Evolutionary conservation across 2,888 invertebrate species (phyloP).

Genomic region (Adelognathus sp.): DNA sequence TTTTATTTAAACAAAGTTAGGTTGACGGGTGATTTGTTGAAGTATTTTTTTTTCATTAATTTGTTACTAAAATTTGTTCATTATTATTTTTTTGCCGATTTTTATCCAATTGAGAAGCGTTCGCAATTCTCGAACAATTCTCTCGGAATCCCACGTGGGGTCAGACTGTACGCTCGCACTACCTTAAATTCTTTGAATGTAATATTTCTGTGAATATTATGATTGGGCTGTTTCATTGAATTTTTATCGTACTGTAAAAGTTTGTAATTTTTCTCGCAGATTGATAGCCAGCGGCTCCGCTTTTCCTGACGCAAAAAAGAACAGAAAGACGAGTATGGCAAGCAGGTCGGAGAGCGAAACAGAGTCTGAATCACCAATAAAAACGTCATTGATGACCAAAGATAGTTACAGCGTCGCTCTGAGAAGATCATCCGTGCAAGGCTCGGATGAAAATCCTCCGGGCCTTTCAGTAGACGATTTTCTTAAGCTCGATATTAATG

Average conservation of each 20-base stretch:
- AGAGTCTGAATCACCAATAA: constrained; percentile 51
- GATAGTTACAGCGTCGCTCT: constrained; percentile 4
- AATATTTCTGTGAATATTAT: too few relatives aligned
- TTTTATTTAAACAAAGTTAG: too few relatives aligned
- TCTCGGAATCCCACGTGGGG: too few relatives aligned
- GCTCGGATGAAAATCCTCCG: background rate
- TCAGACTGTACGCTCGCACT: too few relatives aligned
- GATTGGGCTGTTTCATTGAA: background rate
- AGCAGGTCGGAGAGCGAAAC: constrained; percentile 53
- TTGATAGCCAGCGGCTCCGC: constrained; percentile 57
- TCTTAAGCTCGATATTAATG: constrained; percentile 44
- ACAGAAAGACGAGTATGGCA: constrained; percentile 21
- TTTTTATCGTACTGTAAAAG: background rate
- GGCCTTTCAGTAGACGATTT: constrained; percentile 25
- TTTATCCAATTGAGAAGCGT: too few relatives aligned
- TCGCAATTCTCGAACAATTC: too few relatives aligned
- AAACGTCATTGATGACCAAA: constrained; percentile 11
- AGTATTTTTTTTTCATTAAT: too few relatives aligned
- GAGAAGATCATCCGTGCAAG: constrained; percentile 18
- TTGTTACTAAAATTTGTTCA: too few relatives aligned
- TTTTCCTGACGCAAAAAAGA: constrained; percentile 5
- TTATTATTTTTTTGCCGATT: too few relatives aligned
- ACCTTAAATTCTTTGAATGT: too few relatives aligned
- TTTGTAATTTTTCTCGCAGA: constrained; percentile 55
- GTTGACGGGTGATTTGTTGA: too few relatives aligned